These are phyloP conservation scores for Petrophora chlorosata DNA, from an alignment of 2,888 invertebrate genomes.

Conservation along the genomic window DNA sequence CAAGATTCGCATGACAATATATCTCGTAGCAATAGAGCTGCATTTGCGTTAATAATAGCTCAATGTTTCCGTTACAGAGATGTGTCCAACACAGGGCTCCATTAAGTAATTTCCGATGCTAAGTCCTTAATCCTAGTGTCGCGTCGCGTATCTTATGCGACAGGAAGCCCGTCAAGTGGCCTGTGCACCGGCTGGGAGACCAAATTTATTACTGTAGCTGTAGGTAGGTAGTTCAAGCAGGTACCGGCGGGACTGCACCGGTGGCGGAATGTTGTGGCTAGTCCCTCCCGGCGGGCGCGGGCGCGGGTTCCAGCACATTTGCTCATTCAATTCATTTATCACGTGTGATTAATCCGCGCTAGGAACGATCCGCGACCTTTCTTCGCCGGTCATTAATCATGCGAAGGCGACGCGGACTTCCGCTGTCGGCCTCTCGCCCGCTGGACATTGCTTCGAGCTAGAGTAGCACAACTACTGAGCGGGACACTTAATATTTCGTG, in stretches of 20 bases:
- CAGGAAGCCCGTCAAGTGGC: slow-evolving; percentile 26
- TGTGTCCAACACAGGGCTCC: slow-evolving; percentile 5
- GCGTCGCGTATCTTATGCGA: slow-evolving; percentile 2
- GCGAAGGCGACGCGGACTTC: too few species aligned
- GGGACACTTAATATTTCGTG: slow-evolving; percentile 6
- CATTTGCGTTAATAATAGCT: not conserved
- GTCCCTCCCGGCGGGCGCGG: slow-evolving; percentile 1
- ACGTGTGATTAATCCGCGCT: slow-evolving; percentile 26
- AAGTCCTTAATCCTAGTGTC: slow-evolving; percentile 7
- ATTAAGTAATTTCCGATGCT: slow-evolving; percentile 6
- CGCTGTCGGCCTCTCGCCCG: too few species aligned
- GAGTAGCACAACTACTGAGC: slow-evolving; percentile 1
- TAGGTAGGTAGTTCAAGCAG: not conserved
- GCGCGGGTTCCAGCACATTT: slow-evolving; percentile 16
- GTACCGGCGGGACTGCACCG: not conserved
- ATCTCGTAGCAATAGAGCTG: not conserved
- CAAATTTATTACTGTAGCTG: not conserved
- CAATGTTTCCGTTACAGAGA: not conserved
- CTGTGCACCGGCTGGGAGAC: not conserved
- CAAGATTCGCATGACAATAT: too few species aligned
- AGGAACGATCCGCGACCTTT: slow-evolving; percentile 22
- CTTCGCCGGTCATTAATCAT: slow-evolving; percentile 21
- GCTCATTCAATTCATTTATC: slow-evolving; percentile 25
- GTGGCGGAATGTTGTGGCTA: not conserved
- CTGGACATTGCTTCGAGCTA: slow-evolving; percentile 2